Conservation (phyloP, 23 tunicate genomes). For the Oikopleura albicans region DNA sequence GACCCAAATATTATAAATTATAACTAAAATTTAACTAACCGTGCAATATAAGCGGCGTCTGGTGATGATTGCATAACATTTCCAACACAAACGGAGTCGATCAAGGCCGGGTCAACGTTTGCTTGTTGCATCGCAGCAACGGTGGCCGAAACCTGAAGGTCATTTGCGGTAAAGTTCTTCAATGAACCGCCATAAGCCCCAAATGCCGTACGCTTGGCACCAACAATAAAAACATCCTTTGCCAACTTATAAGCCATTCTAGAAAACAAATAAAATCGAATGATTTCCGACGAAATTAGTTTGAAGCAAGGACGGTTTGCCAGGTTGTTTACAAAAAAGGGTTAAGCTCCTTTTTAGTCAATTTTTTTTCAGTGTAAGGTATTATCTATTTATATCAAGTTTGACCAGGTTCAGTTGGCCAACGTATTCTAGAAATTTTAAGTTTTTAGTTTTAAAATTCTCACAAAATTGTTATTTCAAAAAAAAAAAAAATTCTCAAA, state of each 20-base stretch:
- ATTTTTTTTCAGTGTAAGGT: too few species aligned
- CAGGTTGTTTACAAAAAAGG: too few species aligned
- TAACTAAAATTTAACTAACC: not conserved
- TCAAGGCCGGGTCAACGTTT: constrained; percentile 42
- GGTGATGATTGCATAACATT: constrained; percentile 92
- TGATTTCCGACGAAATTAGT: not conserved
- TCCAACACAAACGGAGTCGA: constrained; percentile 85
- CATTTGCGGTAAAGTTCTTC: constrained; percentile 57
- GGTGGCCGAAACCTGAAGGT: constrained; percentile 68
- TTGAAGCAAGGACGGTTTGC: too few species aligned
- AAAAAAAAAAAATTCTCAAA: too few species aligned
- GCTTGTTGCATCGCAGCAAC: constrained; percentile 70
- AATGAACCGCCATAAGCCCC: constrained; percentile 83
- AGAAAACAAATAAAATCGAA: not conserved
- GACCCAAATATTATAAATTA: too few species aligned
- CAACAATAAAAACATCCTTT: constrained; percentile 72
- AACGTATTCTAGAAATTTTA: too few species aligned
- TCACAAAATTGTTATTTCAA: too few species aligned
- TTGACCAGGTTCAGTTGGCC: too few species aligned
- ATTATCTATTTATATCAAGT: too few species aligned
- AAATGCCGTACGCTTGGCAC: constrained; percentile 89
- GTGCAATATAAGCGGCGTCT: constrained; percentile 92
- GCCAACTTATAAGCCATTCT: constrained; percentile 6
- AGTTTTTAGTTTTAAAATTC: too few species aligned
- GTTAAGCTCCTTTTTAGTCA: too few species aligned